Evolutionary conservation across 2,888 invertebrate species (phyloP), one percentile per base, ranked within the genome.

Genomic region (Drosophila affinis): DNA sequence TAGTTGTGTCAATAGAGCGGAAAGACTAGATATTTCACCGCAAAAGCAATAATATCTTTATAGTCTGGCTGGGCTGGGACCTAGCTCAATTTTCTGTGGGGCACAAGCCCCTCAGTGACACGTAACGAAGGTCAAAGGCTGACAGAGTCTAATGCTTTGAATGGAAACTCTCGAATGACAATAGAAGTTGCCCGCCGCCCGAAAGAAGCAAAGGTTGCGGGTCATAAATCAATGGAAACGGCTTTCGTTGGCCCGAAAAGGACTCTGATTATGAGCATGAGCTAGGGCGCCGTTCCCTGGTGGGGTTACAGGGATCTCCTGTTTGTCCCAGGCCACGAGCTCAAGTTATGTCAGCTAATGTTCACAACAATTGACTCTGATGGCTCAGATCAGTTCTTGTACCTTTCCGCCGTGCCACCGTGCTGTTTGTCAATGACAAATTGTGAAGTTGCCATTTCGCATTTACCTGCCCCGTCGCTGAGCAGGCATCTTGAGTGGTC

Each of bases 361-460:
- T 27, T 32, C 48, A 24, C 48, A 24, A 39, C 46, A 64, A 62
- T 52, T 46, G 46, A 53, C 46, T 60, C 52, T 24, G n/a, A 17
- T 10, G 12, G 57, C 56, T 67, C 21, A 21, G 65, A 67, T 65
- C 67, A n/a, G 45, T 54, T 57, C n/a, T 32, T 14, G 32, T 3
- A 18, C 47, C 29, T 29, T 54, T 47, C 21, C 12, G 9, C 2
- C 7, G n/a, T n/a, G 7, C 21, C 12, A 14, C 2, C 7, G n/a
- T n/a, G 7, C 69, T 62, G 75, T 78, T 78, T 62, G 86, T 64
- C 27, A 60, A 48, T 55, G 68, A 56, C 63, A 64, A 60, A 55
- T 72, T 49, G 44, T 55, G 12, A 74, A 68, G 57, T 73, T 63
- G 60, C 34, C 63, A 51, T 57, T 76, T 53, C 47, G 48, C 46